phyloP scores from a whole-genome alignment of 1,140 invertebrate species.

The Palaemon carinicauda region DNA sequence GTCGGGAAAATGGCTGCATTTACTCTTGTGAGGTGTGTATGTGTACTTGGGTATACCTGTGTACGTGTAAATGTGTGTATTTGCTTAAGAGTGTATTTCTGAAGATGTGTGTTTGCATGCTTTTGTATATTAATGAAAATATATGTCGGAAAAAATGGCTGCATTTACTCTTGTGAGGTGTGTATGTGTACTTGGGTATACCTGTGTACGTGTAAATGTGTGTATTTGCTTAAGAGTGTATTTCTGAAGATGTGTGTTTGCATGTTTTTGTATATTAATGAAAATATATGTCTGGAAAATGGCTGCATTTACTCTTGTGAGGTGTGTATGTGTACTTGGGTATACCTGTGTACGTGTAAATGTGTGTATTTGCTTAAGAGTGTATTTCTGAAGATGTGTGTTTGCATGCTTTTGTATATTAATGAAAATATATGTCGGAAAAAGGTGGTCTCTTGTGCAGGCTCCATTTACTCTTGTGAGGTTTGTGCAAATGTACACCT shows the following conservation, averaged over 20 bases:
- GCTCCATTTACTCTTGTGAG: too few species aligned
- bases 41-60: background rate
- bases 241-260: background rate
- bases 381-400: background rate
- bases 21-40: background rate
- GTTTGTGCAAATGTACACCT: background rate
- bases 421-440: too few species aligned
- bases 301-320: too few species aligned
- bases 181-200: background rate
- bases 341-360: background rate
- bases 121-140: too few species aligned
- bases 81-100: background rate
- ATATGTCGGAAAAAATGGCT: too few species aligned
- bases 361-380: background rate
- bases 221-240: background rate
- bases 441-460: too few species aligned
- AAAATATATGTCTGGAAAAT: too few species aligned
- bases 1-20: too few species aligned
- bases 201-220: background rate
- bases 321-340: background rate
- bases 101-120: background rate
- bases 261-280: background rate
- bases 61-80: background rate
- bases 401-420: background rate
- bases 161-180: background rate